These are phyloP conservation scores for Neosalanx taihuensis DNA, from an alignment of 2,797 vertebrate genomes.

Conservation along the genomic window DNA sequence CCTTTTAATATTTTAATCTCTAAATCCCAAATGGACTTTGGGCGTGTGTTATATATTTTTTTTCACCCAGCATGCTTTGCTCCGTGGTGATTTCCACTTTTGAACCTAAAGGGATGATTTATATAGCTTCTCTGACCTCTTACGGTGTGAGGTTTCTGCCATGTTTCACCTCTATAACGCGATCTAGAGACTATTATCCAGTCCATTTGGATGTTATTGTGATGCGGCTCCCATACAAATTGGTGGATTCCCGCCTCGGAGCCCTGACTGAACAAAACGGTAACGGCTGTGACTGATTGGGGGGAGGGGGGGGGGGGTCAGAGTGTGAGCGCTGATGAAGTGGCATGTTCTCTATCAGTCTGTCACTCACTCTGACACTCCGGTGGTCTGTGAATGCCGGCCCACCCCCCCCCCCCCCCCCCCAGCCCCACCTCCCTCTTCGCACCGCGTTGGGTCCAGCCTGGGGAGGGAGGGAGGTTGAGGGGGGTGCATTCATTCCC, in stretches of 20 bases:
- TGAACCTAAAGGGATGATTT: constrained; percentile 19
- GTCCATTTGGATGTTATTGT: constrained; percentile 60
- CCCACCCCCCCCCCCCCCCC: constrained; percentile 58
- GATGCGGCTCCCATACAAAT: constrained; percentile 69
- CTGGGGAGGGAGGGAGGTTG: constrained; percentile 39
- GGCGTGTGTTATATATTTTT: constrained; percentile 7
- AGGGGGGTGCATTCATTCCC: constrained; percentile 57
- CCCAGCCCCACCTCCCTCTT: constrained; percentile 55
- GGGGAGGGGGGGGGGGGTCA: constrained; percentile 45
- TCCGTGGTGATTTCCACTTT: constrained; percentile 6
- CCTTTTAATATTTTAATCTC: constrained; percentile 32
- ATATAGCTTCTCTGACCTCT: constrained; percentile 17
- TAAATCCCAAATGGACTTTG: constrained; percentile 9
- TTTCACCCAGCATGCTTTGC: background rate
- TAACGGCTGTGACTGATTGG: constrained; percentile 73
- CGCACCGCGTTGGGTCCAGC: constrained; percentile 49
- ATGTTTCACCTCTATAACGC: constrained; percentile 41
- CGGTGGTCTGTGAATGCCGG: constrained; percentile 68
- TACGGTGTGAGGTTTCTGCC: constrained; percentile 17
- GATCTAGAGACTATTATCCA: constrained; percentile 49
- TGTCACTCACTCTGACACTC: constrained; percentile 69
- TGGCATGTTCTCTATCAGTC: constrained; percentile 69
- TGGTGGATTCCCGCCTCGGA: constrained; percentile 63
- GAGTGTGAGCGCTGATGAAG: constrained; percentile 72
- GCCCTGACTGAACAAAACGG: constrained; percentile 63